Evolutionary conservation across 2,888 invertebrate genomes (phyloP).

Genomic region (Polyommatus icarus): DNA sequence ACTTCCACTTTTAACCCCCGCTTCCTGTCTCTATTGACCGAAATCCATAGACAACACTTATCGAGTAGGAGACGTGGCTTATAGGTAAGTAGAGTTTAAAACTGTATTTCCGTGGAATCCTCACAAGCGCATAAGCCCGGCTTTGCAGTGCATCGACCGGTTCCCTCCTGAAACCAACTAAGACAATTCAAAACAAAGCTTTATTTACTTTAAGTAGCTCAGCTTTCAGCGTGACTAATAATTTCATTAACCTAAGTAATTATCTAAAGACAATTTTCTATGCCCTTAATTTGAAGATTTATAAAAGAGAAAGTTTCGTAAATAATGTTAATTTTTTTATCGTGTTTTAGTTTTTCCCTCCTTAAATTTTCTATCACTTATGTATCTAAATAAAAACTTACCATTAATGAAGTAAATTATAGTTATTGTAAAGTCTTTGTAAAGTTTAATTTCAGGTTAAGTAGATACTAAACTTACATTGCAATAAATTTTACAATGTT

Average conservation of each 20-base stretch:
- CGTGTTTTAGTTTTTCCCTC: neutral
- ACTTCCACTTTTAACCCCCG: neutral
- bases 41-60: slow-evolving; percentile 3
- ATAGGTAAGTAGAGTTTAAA: slow-evolving; percentile 52
- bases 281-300: neutral
- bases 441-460: neutral
- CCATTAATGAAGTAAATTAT: too few species aligned
- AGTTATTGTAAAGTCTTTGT: neutral
- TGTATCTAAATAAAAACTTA: too few species aligned
- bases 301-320: neutral
- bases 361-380: neutral
- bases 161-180: slow-evolving; percentile 60
- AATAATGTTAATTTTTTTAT: neutral
- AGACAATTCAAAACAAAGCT: slow-evolving; percentile 59
- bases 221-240: slow-evolving; percentile 51
- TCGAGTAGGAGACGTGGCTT: slow-evolving; percentile 16
- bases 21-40: slow-evolving; percentile 5
- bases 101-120: slow-evolving; percentile 80
- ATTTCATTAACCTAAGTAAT: neutral
- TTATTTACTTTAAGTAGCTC: slow-evolving; percentile 48
- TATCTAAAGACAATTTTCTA: neutral
- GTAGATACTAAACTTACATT: neutral
- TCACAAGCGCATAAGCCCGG: slow-evolving; percentile 78
- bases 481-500: neutral
- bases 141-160: slow-evolving; percentile 75